Evolutionary conservation across 2,888 invertebrate genomes (phyloP), one percentile per base, ranked within the genome.

Genomic region (Drosophila fulvimacula): DNA sequence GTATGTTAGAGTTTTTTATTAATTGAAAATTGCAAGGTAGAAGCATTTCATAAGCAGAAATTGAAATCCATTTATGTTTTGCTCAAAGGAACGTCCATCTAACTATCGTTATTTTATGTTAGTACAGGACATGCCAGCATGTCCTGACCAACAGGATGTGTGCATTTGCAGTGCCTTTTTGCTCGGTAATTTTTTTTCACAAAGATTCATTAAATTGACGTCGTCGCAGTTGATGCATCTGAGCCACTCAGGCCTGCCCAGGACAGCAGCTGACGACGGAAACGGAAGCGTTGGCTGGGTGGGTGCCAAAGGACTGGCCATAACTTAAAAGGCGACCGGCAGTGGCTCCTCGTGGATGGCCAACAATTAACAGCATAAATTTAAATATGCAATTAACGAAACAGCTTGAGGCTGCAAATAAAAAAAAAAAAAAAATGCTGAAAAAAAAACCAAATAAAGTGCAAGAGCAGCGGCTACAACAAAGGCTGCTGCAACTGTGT

Each of bases 361-460:
- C 79, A 69, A 69, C 87, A 86, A 86, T 90, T 89, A 86, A 86
- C 82, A 76, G 74, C 88, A 90, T 86, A 90, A 90, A 86, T 89
- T 89, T 90, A 89, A 87, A 90, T 90, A 87, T 89, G 90, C 90
- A 86, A 89, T 86, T 90, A 90, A 86, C 73, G 84, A 81, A 90
- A 76, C 90, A 86, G 85, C 85, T 90, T 83, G 85, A 70, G 69
- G 89, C 80, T 60, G 57, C 60, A 60, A 27, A 69, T 30, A 17
- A n/a, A 63, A 52, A 41, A 13, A 69, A 66, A 58, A 48, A 30
- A 69, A 27, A 5, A n/a, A 67, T n/a, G n/a, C n/a, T n/a, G n/a
- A 48, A 49, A 65, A 42, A 42, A 13, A 42, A 27, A 11, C n/a
- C 58, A 49, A 65, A 41, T 19, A 48, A 19, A 48, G 49, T 38